Evolutionary conservation across 2,113 vertebrate genomes (phyloP).

Genomic region (Atractosteus spatula): DNA sequence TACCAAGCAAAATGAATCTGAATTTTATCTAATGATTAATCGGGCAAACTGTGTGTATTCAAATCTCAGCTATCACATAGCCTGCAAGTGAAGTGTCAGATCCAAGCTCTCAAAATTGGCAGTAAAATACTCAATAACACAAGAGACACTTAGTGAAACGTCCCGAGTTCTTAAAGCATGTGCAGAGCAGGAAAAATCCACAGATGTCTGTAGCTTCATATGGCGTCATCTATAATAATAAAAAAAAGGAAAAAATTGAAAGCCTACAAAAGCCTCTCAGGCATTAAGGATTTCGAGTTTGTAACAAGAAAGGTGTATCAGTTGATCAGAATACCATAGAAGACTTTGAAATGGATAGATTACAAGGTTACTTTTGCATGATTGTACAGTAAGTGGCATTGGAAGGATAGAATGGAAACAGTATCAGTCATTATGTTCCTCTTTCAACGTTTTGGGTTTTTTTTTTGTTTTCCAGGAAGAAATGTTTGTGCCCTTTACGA

Average conservation of each 20-base stretch:
- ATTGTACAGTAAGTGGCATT: too few relatives aligned
- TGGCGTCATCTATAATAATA: too few relatives aligned
- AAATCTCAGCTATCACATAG: slow-evolving; percentile 21
- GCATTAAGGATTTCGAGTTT: too few relatives aligned
- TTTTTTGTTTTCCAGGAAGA: slow-evolving; percentile 50
- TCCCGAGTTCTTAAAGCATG: not conserved
- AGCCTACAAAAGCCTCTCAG: too few relatives aligned
- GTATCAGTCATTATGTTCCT: too few relatives aligned
- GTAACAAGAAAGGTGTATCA: too few relatives aligned
- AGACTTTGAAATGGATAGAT: too few relatives aligned
- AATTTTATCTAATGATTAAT: slow-evolving; percentile 34
- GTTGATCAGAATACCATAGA: too few relatives aligned
- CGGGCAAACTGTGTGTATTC: slow-evolving; percentile 27
- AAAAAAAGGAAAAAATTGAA: too few relatives aligned
- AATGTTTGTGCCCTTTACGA: slow-evolving; percentile 56
- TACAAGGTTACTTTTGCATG: too few relatives aligned
- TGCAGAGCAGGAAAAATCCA: not conserved
- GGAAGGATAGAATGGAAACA: too few relatives aligned
- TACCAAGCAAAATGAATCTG: slow-evolving; percentile 31
- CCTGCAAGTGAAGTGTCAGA: slow-evolving; percentile 20
- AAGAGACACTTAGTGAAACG: slow-evolving; percentile 11
- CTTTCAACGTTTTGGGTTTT: not conserved
- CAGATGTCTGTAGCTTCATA: too few relatives aligned
- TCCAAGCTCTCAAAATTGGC: slow-evolving; percentile 1
- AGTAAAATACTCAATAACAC: not conserved